phyloP scores from a whole-genome alignment of 92 coral and sea anemone genomes.

The Plumapathes pennacea region DNA sequence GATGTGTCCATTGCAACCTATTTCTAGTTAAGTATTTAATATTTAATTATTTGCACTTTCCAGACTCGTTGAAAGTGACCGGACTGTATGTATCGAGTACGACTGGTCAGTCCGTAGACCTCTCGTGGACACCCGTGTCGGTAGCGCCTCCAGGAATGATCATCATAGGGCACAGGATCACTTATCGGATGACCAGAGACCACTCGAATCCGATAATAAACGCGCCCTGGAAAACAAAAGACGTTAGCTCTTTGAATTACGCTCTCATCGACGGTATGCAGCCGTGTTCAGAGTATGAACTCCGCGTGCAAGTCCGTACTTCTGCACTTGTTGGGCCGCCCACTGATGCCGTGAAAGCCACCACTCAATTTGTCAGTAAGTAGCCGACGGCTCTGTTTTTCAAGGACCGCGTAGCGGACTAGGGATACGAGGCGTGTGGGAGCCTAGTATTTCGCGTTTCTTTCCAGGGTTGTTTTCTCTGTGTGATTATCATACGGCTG shows the following conservation, averaged over 20 bases:
- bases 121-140: constrained; percentile 8
- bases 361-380: constrained; percentile 35
- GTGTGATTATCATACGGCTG: no score
- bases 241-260: constrained; percentile 4
- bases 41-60: no score
- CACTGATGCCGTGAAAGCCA: constrained; percentile 25
- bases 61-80: no score
- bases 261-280: constrained; percentile 5
- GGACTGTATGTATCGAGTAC: no score
- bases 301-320: constrained; percentile 37
- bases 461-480: no score
- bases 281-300: constrained; percentile 73
- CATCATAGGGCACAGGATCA: constrained; percentile 20
- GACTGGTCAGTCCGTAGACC: no score
- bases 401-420: not conserved
- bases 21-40: no score
- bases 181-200: constrained; percentile 30
- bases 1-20: no score
- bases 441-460: no score
- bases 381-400: not conserved
- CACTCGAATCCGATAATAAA: not conserved
- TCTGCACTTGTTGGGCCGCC: constrained; percentile 44
- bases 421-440: not conserved
- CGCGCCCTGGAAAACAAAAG: constrained; percentile 28
- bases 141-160: constrained; percentile 4